Percentiles rank a stretch among this genome's conserved stretches.
Conservation (phyloP, 2,888 invertebrate genomes). For the Chymomyza amoena region DNA sequence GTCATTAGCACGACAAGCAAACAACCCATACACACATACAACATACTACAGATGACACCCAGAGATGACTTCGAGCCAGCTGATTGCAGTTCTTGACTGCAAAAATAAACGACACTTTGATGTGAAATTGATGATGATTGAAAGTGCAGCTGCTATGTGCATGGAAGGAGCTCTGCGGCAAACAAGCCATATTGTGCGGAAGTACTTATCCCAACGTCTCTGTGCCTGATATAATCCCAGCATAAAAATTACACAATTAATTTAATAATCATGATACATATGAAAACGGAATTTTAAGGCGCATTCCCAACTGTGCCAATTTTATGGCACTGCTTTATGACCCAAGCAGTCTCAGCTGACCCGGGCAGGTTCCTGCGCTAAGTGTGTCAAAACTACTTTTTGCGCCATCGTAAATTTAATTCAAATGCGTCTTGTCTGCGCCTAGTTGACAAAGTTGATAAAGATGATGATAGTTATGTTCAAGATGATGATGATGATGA, state of each 20-base stretch:
- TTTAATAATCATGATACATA: neutral
- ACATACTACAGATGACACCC: neutral
- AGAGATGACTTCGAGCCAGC: constrained; percentile 26
- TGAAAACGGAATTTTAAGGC: neutral
- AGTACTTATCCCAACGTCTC: neutral
- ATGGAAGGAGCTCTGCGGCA: neutral
- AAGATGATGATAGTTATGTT: neutral
- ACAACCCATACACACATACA: constrained; percentile 8
- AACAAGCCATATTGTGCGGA: neutral
- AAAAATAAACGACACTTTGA: constrained; percentile 73
- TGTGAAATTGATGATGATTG: constrained; percentile 78
- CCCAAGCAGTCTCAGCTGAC: constrained; percentile 1
- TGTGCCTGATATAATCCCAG: neutral
- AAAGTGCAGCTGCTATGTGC: constrained; percentile 46
- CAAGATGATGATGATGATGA: neutral
- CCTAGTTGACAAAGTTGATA: neutral
- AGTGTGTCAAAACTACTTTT: constrained; percentile 66
- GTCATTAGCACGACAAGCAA: constrained; percentile 45
- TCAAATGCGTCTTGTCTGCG: constrained; percentile 54
- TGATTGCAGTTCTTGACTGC: constrained; percentile 54
- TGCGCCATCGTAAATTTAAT: constrained; percentile 63
- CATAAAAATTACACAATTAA: constrained; percentile 19
- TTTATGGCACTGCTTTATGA: neutral
- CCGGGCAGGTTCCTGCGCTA: neutral
- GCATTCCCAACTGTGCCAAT: neutral